Evolutionary conservation across 2,113 vertebrate species (phyloP).

Genomic region (Brienomyrus longianalis): DNA sequence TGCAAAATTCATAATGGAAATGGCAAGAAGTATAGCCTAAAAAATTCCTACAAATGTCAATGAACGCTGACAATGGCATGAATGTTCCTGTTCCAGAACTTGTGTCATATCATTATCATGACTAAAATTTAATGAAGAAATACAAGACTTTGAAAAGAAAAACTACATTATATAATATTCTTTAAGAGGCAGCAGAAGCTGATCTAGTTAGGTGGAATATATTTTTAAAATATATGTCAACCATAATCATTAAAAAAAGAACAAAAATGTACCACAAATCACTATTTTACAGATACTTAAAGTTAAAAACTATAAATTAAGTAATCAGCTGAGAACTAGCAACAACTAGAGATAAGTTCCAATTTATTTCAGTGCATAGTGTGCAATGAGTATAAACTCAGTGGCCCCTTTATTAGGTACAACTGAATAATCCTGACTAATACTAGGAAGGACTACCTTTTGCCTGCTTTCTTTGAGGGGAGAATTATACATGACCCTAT

Average conservation of each 20-base stretch:
- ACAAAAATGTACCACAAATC: background rate
- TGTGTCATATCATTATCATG: background rate
- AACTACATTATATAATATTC: background rate
- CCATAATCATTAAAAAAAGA: background rate
- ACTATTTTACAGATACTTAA: background rate
- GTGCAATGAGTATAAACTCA: background rate
- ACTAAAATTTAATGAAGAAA: background rate
- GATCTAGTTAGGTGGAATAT: background rate
- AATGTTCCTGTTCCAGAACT: background rate
- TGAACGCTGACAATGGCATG: background rate
- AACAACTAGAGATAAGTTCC: background rate
- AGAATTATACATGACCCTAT: background rate
- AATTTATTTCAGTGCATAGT: background rate
- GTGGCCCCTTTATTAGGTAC: background rate
- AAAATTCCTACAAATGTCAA: background rate
- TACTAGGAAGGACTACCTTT: background rate
- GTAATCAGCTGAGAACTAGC: background rate
- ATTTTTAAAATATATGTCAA: background rate
- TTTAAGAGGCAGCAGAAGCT: background rate
- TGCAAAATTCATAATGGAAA: background rate
- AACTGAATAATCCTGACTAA: background rate
- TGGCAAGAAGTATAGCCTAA: background rate
- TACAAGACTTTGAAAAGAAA: background rate
- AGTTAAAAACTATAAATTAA: background rate
- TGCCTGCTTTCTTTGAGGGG: background rate